These are phyloP conservation scores for Meteorus sp. DNA, from an alignment of 1,140 invertebrate genomes.

Conservation along the genomic window DNA sequence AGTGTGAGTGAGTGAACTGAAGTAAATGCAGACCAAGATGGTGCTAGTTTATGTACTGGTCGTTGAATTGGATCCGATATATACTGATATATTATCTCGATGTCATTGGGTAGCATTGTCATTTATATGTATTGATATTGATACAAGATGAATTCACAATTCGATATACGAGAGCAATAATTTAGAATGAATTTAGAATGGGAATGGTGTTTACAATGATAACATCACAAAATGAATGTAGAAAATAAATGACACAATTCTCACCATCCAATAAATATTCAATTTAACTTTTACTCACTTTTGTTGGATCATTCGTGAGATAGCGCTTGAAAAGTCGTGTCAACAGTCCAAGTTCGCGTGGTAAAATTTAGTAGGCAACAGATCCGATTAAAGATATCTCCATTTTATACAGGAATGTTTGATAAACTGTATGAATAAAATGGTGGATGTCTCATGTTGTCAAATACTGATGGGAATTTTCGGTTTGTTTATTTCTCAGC, in stretches of 20 bases:
- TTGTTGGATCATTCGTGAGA: not conserved
- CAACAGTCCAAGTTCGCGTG: not conserved
- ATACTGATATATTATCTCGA: no score
- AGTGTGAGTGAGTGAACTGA: not conserved
- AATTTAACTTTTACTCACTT: not conserved
- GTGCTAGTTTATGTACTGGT: not conserved
- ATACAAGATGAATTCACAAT: no score
- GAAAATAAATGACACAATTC: conserved; percentile 1
- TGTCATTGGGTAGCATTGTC: no score
- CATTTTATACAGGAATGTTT: no score
- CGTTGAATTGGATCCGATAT: not conserved
- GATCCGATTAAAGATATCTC: not conserved
- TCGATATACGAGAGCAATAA: no score
- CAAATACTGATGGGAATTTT: no score
- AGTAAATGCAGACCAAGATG: not conserved
- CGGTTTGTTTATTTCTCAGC: no score
- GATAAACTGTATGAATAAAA: no score
- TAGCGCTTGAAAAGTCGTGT: not conserved
- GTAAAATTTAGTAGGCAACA: not conserved
- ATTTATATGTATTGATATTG: not conserved
- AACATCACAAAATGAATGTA: not conserved
- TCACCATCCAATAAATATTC: not conserved
- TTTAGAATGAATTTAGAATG: not conserved
- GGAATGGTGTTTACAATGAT: not conserved
- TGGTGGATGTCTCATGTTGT: no score